phyloP scores from a whole-genome alignment of 2,113 vertebrate genomes.

The Entomyzon cyanotis region DNA sequence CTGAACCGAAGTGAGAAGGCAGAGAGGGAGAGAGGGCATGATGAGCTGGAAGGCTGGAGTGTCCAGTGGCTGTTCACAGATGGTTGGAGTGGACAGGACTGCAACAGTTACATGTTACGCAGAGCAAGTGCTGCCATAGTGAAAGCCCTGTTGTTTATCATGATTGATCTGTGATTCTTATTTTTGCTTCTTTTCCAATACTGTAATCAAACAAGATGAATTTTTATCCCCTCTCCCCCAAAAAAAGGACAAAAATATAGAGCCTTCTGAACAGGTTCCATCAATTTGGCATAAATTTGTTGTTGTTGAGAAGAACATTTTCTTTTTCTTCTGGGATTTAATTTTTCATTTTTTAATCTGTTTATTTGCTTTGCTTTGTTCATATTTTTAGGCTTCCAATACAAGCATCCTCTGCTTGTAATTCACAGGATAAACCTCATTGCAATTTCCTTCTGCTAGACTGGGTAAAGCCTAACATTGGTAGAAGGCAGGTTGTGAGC shows the following conservation, averaged over 20 bases:
- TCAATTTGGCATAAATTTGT: not conserved
- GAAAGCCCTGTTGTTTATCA: not conserved
- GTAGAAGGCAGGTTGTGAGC: not conserved
- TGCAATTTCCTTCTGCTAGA: not conserved
- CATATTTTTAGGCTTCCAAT: not conserved
- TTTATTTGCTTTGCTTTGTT: not conserved
- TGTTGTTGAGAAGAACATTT: not conserved
- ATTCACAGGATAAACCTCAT: not conserved
- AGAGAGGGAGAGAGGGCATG: no score
- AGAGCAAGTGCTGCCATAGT: not conserved
- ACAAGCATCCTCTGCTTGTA: not conserved
- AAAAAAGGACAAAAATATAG: not conserved
- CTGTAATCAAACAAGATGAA: not conserved
- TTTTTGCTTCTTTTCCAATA: not conserved
- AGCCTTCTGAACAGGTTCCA: not conserved
- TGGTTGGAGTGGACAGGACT: not conserved
- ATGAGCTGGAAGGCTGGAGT: not conserved
- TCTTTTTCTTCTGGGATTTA: not conserved
- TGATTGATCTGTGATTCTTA: not conserved
- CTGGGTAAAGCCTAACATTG: accelerated
- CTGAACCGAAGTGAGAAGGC: not conserved
- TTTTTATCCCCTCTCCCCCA: not conserved
- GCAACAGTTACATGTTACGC: not conserved
- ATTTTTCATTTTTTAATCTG: not conserved
- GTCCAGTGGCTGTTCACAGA: not conserved